A percentile compares a stretch with the other conserved stretches of the same genome.
Evolutionary conservation across 1,140 invertebrate genomes (phyloP).

Genomic region (Hydropsyche tenuis): DNA sequence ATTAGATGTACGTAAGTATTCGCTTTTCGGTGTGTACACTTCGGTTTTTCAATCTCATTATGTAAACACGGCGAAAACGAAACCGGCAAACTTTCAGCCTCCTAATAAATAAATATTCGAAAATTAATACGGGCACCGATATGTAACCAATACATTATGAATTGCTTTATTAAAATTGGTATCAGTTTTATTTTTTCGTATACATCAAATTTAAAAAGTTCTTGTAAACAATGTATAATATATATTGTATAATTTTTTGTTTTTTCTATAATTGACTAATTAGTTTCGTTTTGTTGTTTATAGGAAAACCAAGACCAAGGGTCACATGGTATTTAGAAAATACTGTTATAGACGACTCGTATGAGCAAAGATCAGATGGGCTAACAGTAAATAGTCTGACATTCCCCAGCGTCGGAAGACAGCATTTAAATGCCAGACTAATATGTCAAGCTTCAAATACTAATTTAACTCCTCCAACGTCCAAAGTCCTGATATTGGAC

Average conservation of each 20-base stretch:
- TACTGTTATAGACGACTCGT: conserved; percentile 81
- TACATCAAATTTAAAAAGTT: no score
- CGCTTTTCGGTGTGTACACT: not conserved
- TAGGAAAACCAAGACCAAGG: conserved; percentile 78
- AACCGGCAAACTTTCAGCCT: no score
- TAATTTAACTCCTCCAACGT: conserved; percentile 76
- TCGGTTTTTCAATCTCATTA: conserved; percentile 26
- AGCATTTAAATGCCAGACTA: conserved; percentile 78
- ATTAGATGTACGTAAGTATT: no score
- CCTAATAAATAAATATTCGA: no score
- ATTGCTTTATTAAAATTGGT: no score
- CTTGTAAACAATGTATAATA: no score
- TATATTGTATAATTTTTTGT: not conserved
- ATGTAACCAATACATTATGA: no score
- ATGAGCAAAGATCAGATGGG: conserved; percentile 71
- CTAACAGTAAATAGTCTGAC: conserved; percentile 78
- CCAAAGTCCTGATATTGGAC: conserved; percentile 79
- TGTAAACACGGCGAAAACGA: not conserved
- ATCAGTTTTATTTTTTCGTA: no score
- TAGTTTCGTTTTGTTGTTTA: conserved; percentile 36
- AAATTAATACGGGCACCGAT: no score
- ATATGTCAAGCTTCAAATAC: conserved; percentile 88
- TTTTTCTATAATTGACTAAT: not conserved
- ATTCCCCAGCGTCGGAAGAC: conserved; percentile 75
- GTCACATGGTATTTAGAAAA: conserved; percentile 88